Evolutionary conservation across 2,113 vertebrate genomes (phyloP), one percentile per base, ranked within the genome.

Genomic region (Centropus unirufus): DNA sequence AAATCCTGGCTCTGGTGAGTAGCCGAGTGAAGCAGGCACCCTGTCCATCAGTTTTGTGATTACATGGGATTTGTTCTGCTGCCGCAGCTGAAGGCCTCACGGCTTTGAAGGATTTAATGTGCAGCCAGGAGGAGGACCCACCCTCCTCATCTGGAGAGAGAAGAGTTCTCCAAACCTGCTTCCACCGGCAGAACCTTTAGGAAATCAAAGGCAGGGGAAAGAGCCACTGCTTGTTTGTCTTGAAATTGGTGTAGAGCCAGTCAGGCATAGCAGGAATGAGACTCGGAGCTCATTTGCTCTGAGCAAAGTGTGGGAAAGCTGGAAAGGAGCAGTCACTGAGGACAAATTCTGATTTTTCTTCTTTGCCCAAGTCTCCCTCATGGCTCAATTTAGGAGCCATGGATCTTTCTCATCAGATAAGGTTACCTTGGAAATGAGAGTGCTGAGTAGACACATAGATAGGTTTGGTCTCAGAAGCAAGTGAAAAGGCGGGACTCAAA

Each of bases 31-130:
- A 91, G 93, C 52, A 96, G 97, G 93, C 93, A 97, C 95, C 92
- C 87, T 6, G 51, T 95, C 97, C 96, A 97, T 97, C 94, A 96
- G 91, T 82, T 92, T 96, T 91, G 90, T 90, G 95, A 96, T 93
- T 97, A 96, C 91, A 95, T 87, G 93, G 94, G 96, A 97, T 93
- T 90, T 82, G 75, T 72, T 96, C 94, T 88, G 85, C 93, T 82
- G 81, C 88, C 88, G 92, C 75, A 94, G 88, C 91, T 94, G 72
- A 95, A 91, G 87, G 55, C n/a, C 67, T 49, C 92, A 73, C 84
- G 77, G 93, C 95, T 95, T 86, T 94, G 93, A 90, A 82, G 42
- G 88, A 91, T 80, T 85, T 91, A 55, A 39, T 36, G 63, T 12
- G 63, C 24, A 95, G 42, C 67, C 85, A 86, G 91, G 49, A 96